Evolutionary conservation across 2,113 vertebrate genomes (phyloP), one percentile per base, ranked within the genome.

Genomic region (Motacilla tschutschensis): DNA sequence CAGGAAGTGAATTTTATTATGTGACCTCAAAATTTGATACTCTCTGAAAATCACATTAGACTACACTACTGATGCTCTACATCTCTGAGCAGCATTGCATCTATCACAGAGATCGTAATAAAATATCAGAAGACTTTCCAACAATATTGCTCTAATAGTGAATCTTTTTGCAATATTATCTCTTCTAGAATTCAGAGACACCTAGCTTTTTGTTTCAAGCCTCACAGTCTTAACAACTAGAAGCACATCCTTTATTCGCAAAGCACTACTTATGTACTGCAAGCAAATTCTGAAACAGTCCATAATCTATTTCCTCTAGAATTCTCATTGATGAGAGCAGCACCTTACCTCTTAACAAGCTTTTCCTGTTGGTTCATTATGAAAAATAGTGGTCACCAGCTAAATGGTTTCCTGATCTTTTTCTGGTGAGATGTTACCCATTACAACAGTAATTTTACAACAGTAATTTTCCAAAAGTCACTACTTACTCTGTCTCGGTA

Each of bases 401-500:
- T 33, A 73, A 73, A 47, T 2, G 55, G 35, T 44, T 57, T 40
- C 54, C 21, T 25, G 46, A 8, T 10, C 41, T n/a, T 73, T 26
- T 90, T 46, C 50, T 82, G 26, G 20, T 73, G 76, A 93, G 38
- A 64, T 53, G 17, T 44, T 35, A 64, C 29, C 57, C n/a, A 35
- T 35, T 69, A 60, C 48, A 85, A 44, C n/a, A 70, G 17, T 33
- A 51, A n/a, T 31, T 40, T 35, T 69, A 60, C 48, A 85, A 44
- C n/a, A 70, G 17, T 33, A 51, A n/a, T 31, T 40, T 66, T 73
- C n/a, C 18, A 35, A 44, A 88, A 83, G 73, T 43, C 36, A 64
- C 28, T 91, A 98, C 98, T 97, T 97, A 99, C 98, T 86, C 93
- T 67, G 89, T 44, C 71, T 92, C 31, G 46, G 93, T 50, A 63